These are phyloP conservation scores for Parambassis ranga DNA, from an alignment of 2,797 vertebrate genomes.

Conservation along the genomic window DNA sequence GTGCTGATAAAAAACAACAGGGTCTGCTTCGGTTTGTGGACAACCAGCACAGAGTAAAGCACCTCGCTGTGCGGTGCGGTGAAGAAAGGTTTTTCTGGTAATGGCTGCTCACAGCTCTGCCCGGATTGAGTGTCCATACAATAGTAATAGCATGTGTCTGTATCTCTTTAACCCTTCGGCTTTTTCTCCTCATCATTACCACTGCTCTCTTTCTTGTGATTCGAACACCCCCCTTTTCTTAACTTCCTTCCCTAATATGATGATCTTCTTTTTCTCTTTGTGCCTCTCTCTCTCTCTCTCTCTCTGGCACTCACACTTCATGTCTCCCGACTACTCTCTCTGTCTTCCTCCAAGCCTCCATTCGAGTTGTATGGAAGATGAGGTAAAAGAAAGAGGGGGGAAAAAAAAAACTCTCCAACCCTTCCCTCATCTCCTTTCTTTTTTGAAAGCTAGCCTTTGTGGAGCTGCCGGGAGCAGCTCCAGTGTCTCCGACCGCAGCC, in stretches of 20 bases:
- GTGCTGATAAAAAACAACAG: not conserved
- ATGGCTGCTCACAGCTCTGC: not conserved
- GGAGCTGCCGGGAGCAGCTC: constrained; percentile 74
- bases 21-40: not conserved
- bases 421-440: constrained; percentile 66
- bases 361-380: constrained; percentile 65
- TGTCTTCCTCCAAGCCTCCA: constrained; percentile 41
- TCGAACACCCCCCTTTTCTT: constrained; percentile 22
- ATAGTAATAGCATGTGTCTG: not conserved
- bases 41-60: not conserved
- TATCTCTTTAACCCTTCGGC: not conserved
- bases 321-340: constrained; percentile 22
- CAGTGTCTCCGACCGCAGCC: constrained; percentile 75
- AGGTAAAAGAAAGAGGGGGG: constrained; percentile 53
- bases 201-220: not conserved
- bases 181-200: not conserved
- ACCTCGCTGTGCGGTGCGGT: not conserved
- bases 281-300: constrained; percentile 29
- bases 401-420: constrained; percentile 48
- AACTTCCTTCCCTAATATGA: not conserved
- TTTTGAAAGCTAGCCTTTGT: constrained; percentile 82
- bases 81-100: not conserved
- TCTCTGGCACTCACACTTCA: constrained; percentile 27
- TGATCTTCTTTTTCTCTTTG: constrained; percentile 28
- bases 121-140: not conserved